phyloP scores from a whole-genome alignment of 2,888 invertebrate species.

The Pyrochroa serraticornis region DNA sequence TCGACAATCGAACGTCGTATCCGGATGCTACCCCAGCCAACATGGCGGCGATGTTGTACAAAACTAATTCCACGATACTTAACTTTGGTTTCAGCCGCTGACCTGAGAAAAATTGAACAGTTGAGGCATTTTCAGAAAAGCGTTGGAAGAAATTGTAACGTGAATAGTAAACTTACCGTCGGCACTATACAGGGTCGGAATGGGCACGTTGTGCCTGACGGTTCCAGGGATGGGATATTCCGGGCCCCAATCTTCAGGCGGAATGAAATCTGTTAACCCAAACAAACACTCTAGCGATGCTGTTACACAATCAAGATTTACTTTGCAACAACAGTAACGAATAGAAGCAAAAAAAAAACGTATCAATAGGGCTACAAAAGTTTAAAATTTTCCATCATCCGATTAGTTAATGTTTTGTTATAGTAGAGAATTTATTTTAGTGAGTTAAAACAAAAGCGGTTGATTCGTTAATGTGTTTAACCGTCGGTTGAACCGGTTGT shows the following conservation, averaged over 20 bases:
- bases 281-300: slow-evolving; percentile 33
- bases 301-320: slow-evolving; percentile 14
- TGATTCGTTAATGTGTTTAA: slow-evolving; percentile 17
- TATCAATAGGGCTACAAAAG: slow-evolving; percentile 12
- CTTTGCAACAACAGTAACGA: slow-evolving; percentile 5
- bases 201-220: slow-evolving; percentile 69
- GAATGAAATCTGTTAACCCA: slow-evolving; percentile 55
- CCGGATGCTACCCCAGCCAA: slow-evolving; percentile 91
- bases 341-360: slow-evolving; percentile 18
- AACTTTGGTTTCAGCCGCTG: slow-evolving; percentile 70
- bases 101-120: slow-evolving; percentile 38
- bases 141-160: neutral
- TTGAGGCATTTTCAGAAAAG: neutral
- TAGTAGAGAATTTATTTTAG: slow-evolving; percentile 17
- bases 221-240: slow-evolving; percentile 64
- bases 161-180: slow-evolving; percentile 62
- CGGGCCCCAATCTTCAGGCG: slow-evolving; percentile 69
- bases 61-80: slow-evolving; percentile 75
- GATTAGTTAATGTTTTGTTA: slow-evolving; percentile 16
- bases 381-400: slow-evolving; percentile 15
- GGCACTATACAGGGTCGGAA: slow-evolving; percentile 82
- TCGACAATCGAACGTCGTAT: slow-evolving; percentile 89
- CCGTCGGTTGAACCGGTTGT: neutral
- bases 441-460: slow-evolving; percentile 24
- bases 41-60: slow-evolving; percentile 92